Evolutionary conservation across 2,888 invertebrate genomes (phyloP), one percentile per base, ranked within the genome.

Genomic region (Lycaena phlaeas): DNA sequence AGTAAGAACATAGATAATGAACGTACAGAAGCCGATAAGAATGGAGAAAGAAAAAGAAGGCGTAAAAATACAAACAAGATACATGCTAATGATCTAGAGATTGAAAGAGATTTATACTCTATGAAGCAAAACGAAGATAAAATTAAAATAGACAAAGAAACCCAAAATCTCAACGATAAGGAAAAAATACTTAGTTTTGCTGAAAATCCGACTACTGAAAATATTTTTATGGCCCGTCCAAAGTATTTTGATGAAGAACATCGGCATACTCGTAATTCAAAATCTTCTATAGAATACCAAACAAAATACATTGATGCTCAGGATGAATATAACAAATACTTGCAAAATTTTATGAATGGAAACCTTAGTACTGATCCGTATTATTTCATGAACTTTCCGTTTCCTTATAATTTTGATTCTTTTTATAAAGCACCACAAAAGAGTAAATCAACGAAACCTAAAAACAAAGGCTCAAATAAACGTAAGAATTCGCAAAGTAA

Each of bases 381-480:
- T 25, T 41, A 42, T 26, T 46, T 41, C 17, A 29, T 38, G 14
- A 45, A 42, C 25, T 27, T 17, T 9, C 43, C 45, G 18, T 53
- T 47, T 37, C 55, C 55, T 3, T 53, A 44, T 27, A 50, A 56
- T 25, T 48, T 51, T 44, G 48, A 49, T 18, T 48, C 54, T 36
- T 42, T 54, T 14, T 52, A 53, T 40, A 51, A 50, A 49, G 36
- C 41, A 14, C 38, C 49, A 14, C 44, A 49, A 41, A 28, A 38
- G 10, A 22, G 43, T 2, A 45, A 34, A 41, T 2, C 29, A 1
- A 14, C 15, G 27, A 36, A 36, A 11, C 12, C 14, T 27, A 43
- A 27, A 36, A 41, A 43, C 12, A 43, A 27, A 15, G 28, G 12
- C 11, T 27, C 15, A 11, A 41, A 31, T 27, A 46, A 43, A 14